These are phyloP conservation scores for Apistogramma diplotaenia DNA, from an alignment of 2,113 vertebrate genomes.

Conservation along the genomic window DNA sequence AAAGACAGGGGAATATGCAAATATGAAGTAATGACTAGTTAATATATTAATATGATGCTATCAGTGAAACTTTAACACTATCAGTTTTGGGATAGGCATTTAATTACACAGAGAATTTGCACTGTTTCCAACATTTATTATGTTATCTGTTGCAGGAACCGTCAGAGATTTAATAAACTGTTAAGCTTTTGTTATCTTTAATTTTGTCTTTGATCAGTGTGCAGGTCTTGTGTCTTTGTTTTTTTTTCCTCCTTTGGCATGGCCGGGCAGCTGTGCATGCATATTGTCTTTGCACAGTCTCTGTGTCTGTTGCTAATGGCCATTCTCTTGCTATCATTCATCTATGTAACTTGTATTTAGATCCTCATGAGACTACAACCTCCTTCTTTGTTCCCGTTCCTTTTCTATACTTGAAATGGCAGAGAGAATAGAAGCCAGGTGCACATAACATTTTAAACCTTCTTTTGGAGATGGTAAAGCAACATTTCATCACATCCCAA, in stretches of 20 bases:
- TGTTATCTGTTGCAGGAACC: conserved; percentile 20
- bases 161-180: conserved; percentile 52
- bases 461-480: conserved; percentile 6
- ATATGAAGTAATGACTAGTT: conserved; percentile 12
- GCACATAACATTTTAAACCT: not conserved
- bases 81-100: not conserved
- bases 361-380: not conserved
- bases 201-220: conserved; percentile 41
- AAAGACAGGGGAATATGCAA: not conserved
- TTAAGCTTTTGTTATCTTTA: conserved; percentile 31
- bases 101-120: conserved; percentile 38
- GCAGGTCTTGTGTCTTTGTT: conserved; percentile 13
- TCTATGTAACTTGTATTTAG: conserved; percentile 14
- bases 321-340: conserved; percentile 11
- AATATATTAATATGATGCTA: conserved; percentile 3
- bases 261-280: conserved; percentile 4
- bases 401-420: not conserved
- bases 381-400: not conserved
- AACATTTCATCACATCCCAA: not conserved
- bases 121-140: conserved; percentile 1
- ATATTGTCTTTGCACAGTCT: not conserved
- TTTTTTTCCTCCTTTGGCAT: not conserved
- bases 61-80: not conserved
- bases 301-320: conserved; percentile 16
- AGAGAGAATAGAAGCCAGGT: not conserved